A percentile compares a stretch with the other conserved stretches of the same genome.
Evolutionary conservation across 2,888 invertebrate species (phyloP).

Genomic region (Hanleya hanleyi): DNA sequence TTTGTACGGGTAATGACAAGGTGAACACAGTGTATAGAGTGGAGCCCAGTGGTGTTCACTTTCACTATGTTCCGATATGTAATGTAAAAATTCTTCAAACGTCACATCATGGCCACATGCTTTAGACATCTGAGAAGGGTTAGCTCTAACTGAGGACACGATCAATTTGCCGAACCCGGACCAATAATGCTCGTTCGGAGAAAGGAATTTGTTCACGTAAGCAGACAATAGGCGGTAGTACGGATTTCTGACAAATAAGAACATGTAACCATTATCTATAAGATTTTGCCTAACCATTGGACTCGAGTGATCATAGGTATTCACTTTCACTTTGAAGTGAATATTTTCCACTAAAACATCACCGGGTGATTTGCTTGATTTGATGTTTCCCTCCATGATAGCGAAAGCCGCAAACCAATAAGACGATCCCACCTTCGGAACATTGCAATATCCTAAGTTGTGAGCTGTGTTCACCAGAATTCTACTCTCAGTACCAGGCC

Average conservation of each 20-base stretch:
- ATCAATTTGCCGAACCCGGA: background rate
- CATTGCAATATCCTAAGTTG: conserved; percentile 2
- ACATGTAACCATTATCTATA: background rate
- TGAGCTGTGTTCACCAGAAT: background rate
- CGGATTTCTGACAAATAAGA: background rate
- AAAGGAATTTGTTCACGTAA: conserved; percentile 2
- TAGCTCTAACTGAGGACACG: background rate
- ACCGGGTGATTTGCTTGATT: background rate
- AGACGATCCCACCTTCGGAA: background rate
- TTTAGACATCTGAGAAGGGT: background rate
- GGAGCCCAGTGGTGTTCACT: background rate
- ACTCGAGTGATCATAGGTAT: background rate
- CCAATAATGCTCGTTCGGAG: background rate
- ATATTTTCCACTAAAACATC: background rate
- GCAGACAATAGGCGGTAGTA: background rate
- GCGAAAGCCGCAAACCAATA: background rate
- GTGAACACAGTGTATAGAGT: background rate
- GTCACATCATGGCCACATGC: background rate
- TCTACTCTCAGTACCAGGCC: no score
- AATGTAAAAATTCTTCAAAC: background rate
- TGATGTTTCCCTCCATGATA: background rate
- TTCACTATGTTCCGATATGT: background rate
- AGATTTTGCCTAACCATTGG: background rate
- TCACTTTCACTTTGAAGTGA: background rate
- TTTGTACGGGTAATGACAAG: background rate